Conservation (phyloP, 2,888 invertebrate genomes). For the Euspilapteryx auroguttella region DNA sequence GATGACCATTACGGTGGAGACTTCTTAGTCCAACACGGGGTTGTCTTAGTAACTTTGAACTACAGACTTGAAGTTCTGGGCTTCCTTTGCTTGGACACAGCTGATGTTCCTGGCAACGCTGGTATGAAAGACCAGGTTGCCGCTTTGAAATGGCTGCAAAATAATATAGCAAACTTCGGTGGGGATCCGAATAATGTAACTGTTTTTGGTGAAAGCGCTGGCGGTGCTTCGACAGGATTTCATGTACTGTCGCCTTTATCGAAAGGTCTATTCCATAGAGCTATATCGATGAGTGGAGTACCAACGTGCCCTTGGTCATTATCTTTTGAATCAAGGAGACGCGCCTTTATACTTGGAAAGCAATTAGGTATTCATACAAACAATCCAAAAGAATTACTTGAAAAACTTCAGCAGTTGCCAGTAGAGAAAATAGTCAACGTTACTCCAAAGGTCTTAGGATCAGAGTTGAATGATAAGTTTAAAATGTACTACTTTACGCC, state of each 20-base stretch:
- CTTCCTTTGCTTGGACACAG: constrained; percentile 31
- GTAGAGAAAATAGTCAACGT: constrained; percentile 15
- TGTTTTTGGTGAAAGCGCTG: constrained; percentile 45
- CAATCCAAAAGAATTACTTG: constrained; percentile 17
- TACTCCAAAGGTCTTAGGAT: constrained; percentile 14
- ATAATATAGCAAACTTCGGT: constrained; percentile 33
- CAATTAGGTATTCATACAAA: constrained; percentile 19
- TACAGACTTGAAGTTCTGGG: constrained; percentile 38
- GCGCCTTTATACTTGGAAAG: constrained; percentile 22
- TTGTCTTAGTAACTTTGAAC: constrained; percentile 8
- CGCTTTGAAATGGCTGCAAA: constrained; percentile 35
- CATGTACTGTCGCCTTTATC: constrained; percentile 43
- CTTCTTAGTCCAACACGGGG: background rate
- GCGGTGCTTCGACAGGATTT: constrained; percentile 22
- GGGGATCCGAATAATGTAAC: constrained; percentile 40
- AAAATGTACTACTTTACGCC: constrained; percentile 23
- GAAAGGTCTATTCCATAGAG: constrained; percentile 14
- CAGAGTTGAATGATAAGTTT: constrained; percentile 14
- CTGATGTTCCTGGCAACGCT: constrained; percentile 42
- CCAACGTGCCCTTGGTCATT: constrained; percentile 20
- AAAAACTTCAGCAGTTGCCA: constrained; percentile 21
- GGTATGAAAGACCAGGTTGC: constrained; percentile 49
- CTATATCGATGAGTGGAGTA: constrained; percentile 19
- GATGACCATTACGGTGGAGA: constrained; percentile 1
- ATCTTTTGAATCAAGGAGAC: constrained; percentile 14